phyloP scores from a whole-genome alignment of 2,888 invertebrate species.

The Morinoia aosen region DNA sequence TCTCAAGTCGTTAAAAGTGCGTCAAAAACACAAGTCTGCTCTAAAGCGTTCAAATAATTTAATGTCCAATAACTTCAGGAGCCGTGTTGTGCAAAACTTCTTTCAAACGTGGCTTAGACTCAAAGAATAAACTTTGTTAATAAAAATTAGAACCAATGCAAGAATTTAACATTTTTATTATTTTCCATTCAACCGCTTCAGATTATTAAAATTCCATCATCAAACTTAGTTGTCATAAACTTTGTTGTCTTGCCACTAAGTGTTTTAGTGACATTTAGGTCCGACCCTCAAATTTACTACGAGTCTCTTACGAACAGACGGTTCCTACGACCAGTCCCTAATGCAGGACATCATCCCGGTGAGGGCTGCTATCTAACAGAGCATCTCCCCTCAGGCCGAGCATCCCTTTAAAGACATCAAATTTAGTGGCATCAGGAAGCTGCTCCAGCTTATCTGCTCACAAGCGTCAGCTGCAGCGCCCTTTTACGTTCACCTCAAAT shows the following conservation, averaged over 20 bases:
- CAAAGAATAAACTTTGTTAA: not conserved
- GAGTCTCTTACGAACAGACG: not conserved
- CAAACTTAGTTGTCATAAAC: too few species aligned
- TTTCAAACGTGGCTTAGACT: not conserved
- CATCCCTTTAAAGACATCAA: not conserved
- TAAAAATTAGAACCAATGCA: too few species aligned
- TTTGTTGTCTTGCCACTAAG: too few species aligned
- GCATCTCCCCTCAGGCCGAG: not conserved
- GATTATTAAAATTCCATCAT: too few species aligned
- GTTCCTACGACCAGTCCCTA: not conserved
- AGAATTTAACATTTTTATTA: too few species aligned
- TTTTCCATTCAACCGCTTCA: too few species aligned
- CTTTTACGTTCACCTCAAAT: not conserved
- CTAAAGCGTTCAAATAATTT: too few species aligned
- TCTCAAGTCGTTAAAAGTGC: too few species aligned
- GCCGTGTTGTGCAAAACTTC: not conserved
- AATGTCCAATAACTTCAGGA: too few species aligned
- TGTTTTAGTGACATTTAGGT: not conserved
- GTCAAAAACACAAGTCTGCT: too few species aligned
- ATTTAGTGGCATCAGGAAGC: constrained; percentile 14
- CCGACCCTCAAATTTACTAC: not conserved
- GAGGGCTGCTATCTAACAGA: not conserved
- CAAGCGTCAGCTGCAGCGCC: not conserved
- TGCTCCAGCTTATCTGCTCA: not conserved
- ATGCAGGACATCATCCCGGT: not conserved